Evolutionary conservation across 2,797 vertebrate species (phyloP), one percentile per base, ranked within the genome.

Genomic region (Phalloptychus januarius): DNA sequence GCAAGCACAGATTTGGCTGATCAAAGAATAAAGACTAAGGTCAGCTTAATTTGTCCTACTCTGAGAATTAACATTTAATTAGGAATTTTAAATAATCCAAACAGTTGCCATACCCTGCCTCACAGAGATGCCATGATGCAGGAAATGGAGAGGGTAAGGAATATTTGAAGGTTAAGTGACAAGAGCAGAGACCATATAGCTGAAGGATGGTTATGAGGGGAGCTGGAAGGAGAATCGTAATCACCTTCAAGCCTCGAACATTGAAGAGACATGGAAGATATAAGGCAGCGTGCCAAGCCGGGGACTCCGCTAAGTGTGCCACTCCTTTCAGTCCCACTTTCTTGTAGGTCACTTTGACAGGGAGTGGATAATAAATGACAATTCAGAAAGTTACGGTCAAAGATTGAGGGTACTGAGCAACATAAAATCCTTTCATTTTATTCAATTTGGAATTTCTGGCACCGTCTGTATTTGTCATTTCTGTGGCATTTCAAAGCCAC

Each of bases 161-260:
- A 58, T 36, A 31, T n/a, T 46, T 88, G 88, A 92, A 93, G 90
- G 93, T 91, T 76, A 92, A 87, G 69, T 90, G 90, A 90, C 86
- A 81, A 67, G 75, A 83, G 40, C n/a, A 1, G 54, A 74, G 83
- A 81, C 78, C 83, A 83, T 86, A 88, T 38, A 79, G 74, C 69
- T 92, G 90, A 92, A 63, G 78, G 75, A 93, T 89, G 86, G 82
- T 93, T 89, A 92, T 91, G 92, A 91, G 88, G 69, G 63, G 44
- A 61, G 74, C 61, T 40, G 54, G 78, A 77, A 71, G 56, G 71
- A 80, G 85, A 76, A 75, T 52, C 42, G 78, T 83, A 90, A 91
- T 93, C 86, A 83, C 85, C 75, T 83, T 33, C 67, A 56, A 72
- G 79, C 83, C 73, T 82, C 20, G 18, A 76, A 82, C 83, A 85